A percentile compares a stretch with the other conserved stretches of the same genome.
These are phyloP conservation scores for Octopus bimaculoides DNA, from an alignment of 1,140 invertebrate genomes.

Conservation along the genomic window DNA sequence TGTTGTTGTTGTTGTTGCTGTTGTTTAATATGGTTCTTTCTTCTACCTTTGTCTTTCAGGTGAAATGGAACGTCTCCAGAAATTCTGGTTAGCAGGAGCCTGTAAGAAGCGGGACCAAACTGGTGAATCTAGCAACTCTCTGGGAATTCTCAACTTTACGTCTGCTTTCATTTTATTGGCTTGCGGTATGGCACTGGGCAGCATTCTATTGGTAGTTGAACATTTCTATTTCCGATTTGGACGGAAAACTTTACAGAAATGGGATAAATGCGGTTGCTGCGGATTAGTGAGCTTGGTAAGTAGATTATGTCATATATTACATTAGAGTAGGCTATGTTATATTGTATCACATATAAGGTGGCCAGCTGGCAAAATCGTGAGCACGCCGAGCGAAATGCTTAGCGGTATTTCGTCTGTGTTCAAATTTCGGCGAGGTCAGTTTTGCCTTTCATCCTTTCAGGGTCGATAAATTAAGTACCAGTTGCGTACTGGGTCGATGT, in stretches of 20 bases:
- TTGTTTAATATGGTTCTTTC: slow-evolving; percentile 6
- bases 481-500: too few species aligned
- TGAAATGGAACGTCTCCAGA: slow-evolving; percentile 87
- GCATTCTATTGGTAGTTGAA: slow-evolving; percentile 82
- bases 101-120: slow-evolving; percentile 76
- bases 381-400: too few species aligned
- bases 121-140: slow-evolving; percentile 67
- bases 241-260: slow-evolving; percentile 81
- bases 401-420: too few species aligned
- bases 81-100: slow-evolving; percentile 97
- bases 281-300: slow-evolving; percentile 81
- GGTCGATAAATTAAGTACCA: too few species aligned
- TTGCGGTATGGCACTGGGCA: slow-evolving; percentile 85
- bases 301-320: background rate
- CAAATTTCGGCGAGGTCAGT: too few species aligned
- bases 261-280: slow-evolving; percentile 82
- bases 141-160: slow-evolving; percentile 95
- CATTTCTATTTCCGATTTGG: slow-evolving; percentile 90
- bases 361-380: too few species aligned
- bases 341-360: too few species aligned
- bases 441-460: too few species aligned
- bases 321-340: background rate
- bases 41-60: slow-evolving; percentile 59
- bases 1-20: background rate
- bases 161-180: slow-evolving; percentile 94